These are phyloP conservation scores for Thalassaphorura encarpata DNA, from an alignment of 1,140 invertebrate genomes.

Conservation along the genomic window DNA sequence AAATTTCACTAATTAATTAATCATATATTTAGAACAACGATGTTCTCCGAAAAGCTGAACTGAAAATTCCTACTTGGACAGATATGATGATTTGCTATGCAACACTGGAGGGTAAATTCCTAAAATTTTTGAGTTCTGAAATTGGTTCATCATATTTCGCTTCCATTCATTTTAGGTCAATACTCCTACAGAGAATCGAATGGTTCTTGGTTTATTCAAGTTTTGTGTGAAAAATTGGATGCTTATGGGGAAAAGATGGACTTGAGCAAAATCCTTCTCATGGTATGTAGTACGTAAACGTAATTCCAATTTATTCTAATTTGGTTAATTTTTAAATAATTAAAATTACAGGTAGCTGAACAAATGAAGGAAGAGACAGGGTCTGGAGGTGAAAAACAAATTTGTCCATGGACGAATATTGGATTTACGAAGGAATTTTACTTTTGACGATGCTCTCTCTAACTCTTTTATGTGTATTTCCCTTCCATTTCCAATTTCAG, in stretches of 20 bases:
- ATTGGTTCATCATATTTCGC: no score
- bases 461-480: no score
- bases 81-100: constrained; percentile 58
- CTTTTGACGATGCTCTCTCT: no score
- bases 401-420: constrained; percentile 19
- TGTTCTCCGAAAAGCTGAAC: neutral
- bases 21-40: neutral
- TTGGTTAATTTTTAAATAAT: no score
- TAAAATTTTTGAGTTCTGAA: constrained; percentile 1
- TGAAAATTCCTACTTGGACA: constrained; percentile 41
- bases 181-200: constrained; percentile 52
- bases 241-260: constrained; percentile 40
- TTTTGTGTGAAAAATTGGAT: constrained; percentile 61
- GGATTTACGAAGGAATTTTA: constrained; percentile 19
- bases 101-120: constrained; percentile 45
- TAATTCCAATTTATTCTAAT: no score
- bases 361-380: neutral
- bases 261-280: no score
- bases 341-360: constrained; percentile 13
- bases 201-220: constrained; percentile 67
- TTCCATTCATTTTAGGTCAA: constrained; percentile 41
- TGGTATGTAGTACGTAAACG: no score
- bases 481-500: no score
- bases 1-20: neutral
- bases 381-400: constrained; percentile 10